Evolutionary conservation across 1,140 invertebrate genomes (phyloP).

Genomic region (Phocides pigmalion): DNA sequence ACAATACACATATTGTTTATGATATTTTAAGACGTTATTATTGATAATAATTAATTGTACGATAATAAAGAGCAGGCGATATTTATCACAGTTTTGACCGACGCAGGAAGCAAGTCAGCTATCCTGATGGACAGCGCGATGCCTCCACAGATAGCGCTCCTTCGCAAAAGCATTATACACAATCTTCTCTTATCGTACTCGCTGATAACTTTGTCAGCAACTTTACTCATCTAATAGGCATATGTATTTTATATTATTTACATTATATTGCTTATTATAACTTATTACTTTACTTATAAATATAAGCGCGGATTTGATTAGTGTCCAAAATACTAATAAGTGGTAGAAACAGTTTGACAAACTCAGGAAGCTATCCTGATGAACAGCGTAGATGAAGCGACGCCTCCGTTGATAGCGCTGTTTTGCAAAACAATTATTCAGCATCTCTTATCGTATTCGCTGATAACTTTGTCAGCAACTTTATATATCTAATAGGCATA

Average conservation of each 20-base stretch:
- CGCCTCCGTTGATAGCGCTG: background rate
- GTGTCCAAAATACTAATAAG: too few species aligned
- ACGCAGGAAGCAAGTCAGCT: background rate
- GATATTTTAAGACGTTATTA: too few species aligned
- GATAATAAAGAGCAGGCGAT: background rate
- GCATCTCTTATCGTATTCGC: background rate
- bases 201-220: background rate
- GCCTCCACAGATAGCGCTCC: background rate
- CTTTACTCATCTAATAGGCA: background rate
- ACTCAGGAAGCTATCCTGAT: background rate
- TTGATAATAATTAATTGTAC: too few species aligned
- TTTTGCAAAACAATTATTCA: background rate
- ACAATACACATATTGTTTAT: too few species aligned
- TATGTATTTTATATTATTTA: too few species aligned
- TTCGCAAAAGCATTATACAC: background rate
- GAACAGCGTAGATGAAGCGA: background rate
- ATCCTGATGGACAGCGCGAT: background rate
- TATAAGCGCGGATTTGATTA: too few species aligned
- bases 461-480: background rate
- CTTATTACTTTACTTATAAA: too few species aligned
- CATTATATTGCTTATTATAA: too few species aligned
- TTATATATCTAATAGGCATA: too few species aligned
- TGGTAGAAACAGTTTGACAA: too few species aligned
- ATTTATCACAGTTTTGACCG: background rate
- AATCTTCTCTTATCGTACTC: background rate